phyloP scores from a whole-genome alignment of 2,888 invertebrate species.

The Ophion costatus region DNA sequence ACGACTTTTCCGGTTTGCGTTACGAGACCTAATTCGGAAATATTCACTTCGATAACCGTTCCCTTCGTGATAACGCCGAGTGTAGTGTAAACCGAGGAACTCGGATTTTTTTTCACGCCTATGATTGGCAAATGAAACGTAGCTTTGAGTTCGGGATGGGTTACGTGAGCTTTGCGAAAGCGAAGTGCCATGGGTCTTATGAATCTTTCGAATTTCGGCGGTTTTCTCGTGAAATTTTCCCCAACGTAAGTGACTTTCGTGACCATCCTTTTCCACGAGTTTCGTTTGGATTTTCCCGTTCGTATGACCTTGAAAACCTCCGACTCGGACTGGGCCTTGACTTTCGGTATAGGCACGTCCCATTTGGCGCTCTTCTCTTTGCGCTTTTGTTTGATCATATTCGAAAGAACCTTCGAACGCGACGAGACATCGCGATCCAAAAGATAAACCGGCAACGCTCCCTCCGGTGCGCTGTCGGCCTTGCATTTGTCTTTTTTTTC shows the following conservation, averaged over 20 bases:
- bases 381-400: slow-evolving; percentile 99
- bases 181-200: slow-evolving; percentile 98
- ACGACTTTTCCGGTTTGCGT: slow-evolving; percentile 99
- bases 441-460: slow-evolving; percentile 98
- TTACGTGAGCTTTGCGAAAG: slow-evolving; percentile 99
- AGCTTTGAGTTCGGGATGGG: slow-evolving; percentile 99
- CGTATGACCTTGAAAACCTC: slow-evolving; percentile 98
- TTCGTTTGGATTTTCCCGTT: slow-evolving; percentile 95
- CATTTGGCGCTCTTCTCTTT: slow-evolving; percentile 99
- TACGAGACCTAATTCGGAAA: slow-evolving; percentile 98
- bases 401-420: slow-evolving; percentile 97
- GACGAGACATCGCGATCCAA: slow-evolving; percentile 98
- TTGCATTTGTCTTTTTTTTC: slow-evolving; percentile 95
- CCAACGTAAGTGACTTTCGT: slow-evolving; percentile 99
- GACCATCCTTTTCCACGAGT: slow-evolving; percentile 99
- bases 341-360: slow-evolving; percentile 99
- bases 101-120: slow-evolving; percentile 99
- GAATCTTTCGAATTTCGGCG: slow-evolving; percentile 99
- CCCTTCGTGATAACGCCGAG: slow-evolving; percentile 99
- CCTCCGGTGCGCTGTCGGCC: slow-evolving; percentile 93
- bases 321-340: slow-evolving; percentile 97
- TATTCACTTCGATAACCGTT: slow-evolving; percentile 98
- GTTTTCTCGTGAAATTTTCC: slow-evolving; percentile 99
- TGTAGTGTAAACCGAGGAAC: slow-evolving; percentile 97
- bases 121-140: slow-evolving; percentile 99